Conservation (phyloP, 2,888 invertebrate genomes). For the Bruchidius siliquastri region DNA sequence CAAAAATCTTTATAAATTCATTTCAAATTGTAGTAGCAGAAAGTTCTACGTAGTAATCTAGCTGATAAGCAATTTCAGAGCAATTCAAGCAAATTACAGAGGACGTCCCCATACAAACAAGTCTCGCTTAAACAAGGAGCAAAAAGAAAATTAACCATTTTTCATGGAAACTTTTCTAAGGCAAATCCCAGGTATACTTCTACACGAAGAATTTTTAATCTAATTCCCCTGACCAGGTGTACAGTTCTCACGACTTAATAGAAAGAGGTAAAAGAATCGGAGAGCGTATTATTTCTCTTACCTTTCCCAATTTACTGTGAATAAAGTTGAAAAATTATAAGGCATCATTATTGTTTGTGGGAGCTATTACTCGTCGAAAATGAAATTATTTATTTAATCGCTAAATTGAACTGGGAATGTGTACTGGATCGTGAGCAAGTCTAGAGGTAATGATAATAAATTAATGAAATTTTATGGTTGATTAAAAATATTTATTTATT, state of each 20-base stretch:
- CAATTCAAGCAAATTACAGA: not conserved
- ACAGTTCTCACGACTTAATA: slow-evolving; percentile 26
- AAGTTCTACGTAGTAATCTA: not conserved
- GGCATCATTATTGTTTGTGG: not conserved
- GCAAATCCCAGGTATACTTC: slow-evolving; percentile 4
- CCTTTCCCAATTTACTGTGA: not conserved
- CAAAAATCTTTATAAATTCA: not conserved
- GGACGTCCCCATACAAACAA: not conserved
- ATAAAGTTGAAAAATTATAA: not conserved
- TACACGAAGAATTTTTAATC: slow-evolving; percentile 27
- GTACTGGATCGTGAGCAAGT: no score
- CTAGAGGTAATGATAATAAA: no score
- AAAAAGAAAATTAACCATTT: not conserved
- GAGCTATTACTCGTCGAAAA: not conserved
- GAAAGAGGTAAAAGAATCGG: not conserved
- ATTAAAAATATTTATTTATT: not conserved
- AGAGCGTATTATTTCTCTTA: not conserved
- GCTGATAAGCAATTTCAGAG: not conserved
- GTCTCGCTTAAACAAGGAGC: not conserved
- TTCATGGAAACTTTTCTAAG: slow-evolving; percentile 4
- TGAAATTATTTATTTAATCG: not conserved
- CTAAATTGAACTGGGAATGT: no score
- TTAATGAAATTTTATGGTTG: not conserved
- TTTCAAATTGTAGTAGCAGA: not conserved
- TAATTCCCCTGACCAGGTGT: slow-evolving; percentile 25